Conservation (phyloP, 2,888 invertebrate genomes). For the Eupithecia vulgata region DNA sequence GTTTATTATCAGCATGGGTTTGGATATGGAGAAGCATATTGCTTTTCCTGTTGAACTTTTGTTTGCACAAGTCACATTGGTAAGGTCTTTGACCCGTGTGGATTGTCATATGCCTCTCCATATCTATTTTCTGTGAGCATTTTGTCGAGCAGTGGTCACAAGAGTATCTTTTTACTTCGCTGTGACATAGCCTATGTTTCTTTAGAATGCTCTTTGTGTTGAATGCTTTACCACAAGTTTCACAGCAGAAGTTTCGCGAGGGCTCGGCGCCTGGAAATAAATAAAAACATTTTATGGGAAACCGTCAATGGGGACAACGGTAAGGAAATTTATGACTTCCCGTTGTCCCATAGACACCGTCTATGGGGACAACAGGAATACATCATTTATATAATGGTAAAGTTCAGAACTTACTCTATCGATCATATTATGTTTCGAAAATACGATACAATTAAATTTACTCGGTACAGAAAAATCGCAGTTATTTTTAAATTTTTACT, state of each 20-base stretch:
- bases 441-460: too few species aligned
- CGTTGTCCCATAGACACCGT: too few species aligned
- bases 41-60: constrained; percentile 3
- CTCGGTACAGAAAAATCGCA: too few species aligned
- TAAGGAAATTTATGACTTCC: too few species aligned
- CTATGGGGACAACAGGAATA: too few species aligned
- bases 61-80: constrained; percentile 9
- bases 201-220: not conserved
- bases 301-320: too few species aligned
- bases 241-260: not conserved
- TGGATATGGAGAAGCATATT: constrained; percentile 18
- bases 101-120: constrained; percentile 3
- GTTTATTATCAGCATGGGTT: constrained; percentile 1
- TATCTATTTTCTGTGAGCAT: constrained; percentile 7
- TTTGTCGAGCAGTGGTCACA: constrained; percentile 6
- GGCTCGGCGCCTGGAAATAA: not conserved
- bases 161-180: not conserved
- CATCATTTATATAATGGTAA: too few species aligned
- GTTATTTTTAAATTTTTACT: too few species aligned
- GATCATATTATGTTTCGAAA: too few species aligned
- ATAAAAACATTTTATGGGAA: not conserved
- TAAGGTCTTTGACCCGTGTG: constrained; percentile 12
- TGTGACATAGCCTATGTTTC: not conserved
- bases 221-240: constrained; percentile 8
- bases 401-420: too few species aligned